Base-by-base conservation (phyloP, 2,797 vertebrate genomes). In the Microcaecilia unicolor region DNA sequence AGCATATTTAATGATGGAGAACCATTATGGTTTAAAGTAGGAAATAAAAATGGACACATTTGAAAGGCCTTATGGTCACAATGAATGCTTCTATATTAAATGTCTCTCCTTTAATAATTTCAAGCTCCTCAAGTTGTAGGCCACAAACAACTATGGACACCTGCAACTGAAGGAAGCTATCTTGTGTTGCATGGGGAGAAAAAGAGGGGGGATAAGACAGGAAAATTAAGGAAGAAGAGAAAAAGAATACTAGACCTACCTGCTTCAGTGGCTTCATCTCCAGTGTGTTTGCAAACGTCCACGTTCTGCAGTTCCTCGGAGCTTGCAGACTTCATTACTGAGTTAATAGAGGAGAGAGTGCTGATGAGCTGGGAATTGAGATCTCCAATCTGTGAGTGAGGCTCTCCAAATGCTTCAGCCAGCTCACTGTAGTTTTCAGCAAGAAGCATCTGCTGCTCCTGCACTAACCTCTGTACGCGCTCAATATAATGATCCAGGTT, bases 401-500 rank as follows among this genome's bases (percentile, higher is more conserved):
- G 96, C 49, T 96, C 88, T 8, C 86, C 93, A 15, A 99, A 99
- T 3, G 96, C 91, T 19, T 98, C 93, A 0, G 93, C 93, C 8
- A 99, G 64, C 47, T 99, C 96, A 6, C 72, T 90, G 51, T 99
- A 98, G 70, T 98, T 99, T 74, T 97, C 91, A 1, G 96, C 87
- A 25, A 99, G 85, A 39, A 99, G 76, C 48, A 83, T 90, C 40
- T 99, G 94, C 44, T 99, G 96, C 43, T 99, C 96, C 41, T 93
- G 87, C 47, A 99, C 66, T 45, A 99, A 82, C 53, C 90, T 95
- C 69, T 97, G 96, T 21, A 99, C 90, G 0, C 71, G 81, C 45
- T 98, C 94, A 0, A 99, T 98, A 66, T 98, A 98, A 53, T 98
- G 94, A 65, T 96, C 90, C 67, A 99, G 75, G 26, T 84, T 82